Conservation (phyloP, 64 coral and sea anemone species). For the Acropora tenuis region DNA sequence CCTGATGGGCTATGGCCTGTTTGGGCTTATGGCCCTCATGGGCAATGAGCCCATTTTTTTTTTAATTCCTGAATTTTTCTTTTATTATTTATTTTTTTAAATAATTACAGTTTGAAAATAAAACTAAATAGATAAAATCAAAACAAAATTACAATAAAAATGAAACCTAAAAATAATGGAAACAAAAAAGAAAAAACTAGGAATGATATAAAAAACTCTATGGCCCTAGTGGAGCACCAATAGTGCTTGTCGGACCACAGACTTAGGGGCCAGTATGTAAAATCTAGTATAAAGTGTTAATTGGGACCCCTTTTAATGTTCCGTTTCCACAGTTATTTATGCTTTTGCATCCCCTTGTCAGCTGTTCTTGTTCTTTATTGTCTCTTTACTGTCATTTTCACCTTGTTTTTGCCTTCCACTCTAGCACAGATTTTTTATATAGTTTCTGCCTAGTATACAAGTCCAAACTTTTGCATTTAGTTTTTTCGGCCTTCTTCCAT, state of each 20-base stretch:
- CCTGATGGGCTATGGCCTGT: constrained; percentile 61
- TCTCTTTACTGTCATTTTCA: too few relatives aligned
- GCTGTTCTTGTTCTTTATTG: too few relatives aligned
- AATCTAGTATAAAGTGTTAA: too few relatives aligned
- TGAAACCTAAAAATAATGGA: background rate
- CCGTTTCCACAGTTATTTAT: too few relatives aligned
- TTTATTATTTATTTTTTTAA: background rate
- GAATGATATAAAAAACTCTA: background rate
- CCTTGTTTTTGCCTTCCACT: too few relatives aligned
- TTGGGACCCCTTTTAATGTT: too few relatives aligned
- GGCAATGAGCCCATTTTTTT: background rate
- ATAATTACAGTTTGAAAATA: background rate
- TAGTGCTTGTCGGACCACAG: background rate
- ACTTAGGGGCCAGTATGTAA: too few relatives aligned
- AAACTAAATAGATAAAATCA: background rate
- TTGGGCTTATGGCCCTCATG: constrained; percentile 31
- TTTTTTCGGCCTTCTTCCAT: too few relatives aligned
- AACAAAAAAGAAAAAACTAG: background rate
- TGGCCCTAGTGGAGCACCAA: background rate
- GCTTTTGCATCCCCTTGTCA: too few relatives aligned
- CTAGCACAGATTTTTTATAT: too few relatives aligned
- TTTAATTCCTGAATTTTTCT: background rate
- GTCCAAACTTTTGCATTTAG: too few relatives aligned
- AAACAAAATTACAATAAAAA: background rate
- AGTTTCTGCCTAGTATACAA: too few relatives aligned